phyloP scores from a whole-genome alignment of 2,113 vertebrate species.

The Anas platyrhynchos region DNA sequence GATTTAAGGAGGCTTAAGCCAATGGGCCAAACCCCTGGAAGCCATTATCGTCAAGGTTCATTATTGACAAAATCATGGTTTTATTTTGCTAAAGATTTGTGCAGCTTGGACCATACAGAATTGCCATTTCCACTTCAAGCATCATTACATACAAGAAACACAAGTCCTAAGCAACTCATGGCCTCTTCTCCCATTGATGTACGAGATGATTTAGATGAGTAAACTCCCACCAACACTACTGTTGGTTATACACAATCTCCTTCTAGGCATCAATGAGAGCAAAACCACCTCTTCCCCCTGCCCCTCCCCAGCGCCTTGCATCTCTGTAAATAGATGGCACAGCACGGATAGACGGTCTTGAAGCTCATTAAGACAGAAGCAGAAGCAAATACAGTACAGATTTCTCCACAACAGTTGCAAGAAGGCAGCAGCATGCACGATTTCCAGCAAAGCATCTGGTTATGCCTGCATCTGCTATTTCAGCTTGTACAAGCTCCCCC shows the following conservation, averaged over 20 bases:
- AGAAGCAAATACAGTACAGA: background rate
- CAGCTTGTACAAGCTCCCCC: background rate
- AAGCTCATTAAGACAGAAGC: background rate
- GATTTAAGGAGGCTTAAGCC: background rate
- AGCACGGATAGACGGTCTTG: background rate
- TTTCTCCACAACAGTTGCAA: background rate
- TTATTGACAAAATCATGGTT: background rate
- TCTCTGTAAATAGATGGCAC: background rate
- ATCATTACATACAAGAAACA: background rate
- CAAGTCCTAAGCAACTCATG: background rate
- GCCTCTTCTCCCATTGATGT: conserved; percentile 33
- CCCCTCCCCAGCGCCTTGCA: background rate
- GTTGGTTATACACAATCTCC: background rate
- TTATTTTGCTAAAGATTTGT: conserved; percentile 24
- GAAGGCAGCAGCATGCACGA: conserved; percentile 34
- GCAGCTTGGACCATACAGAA: conserved; percentile 62
- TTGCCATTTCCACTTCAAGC: conserved; percentile 40
- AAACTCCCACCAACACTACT: background rate
- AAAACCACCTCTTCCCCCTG: background rate
- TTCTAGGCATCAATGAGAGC: background rate
- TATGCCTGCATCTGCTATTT: background rate
- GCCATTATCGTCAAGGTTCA: background rate
- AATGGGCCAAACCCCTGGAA: background rate
- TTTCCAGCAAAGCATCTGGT: conserved; percentile 9
- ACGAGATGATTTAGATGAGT: background rate